Percentiles rank a stretch among this genome's conserved stretches.
phyloP scores from a whole-genome alignment of 2,113 vertebrate genomes.

The Cyanocitta stelleri region DNA sequence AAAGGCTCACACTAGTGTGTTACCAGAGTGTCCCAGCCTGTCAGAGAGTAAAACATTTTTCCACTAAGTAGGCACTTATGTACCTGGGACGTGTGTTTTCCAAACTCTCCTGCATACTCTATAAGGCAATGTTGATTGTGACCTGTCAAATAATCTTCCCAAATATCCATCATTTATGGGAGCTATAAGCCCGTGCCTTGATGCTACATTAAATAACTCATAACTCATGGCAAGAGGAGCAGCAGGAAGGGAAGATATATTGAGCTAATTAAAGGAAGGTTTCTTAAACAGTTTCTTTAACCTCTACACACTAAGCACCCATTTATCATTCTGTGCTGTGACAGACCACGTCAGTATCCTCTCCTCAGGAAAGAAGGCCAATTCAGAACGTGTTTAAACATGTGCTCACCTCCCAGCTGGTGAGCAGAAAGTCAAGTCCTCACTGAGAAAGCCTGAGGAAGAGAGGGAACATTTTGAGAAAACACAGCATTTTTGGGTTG shows the following conservation, averaged over 20 bases:
- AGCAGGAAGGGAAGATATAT: neutral
- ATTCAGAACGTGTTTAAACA: neutral
- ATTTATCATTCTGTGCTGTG: neutral
- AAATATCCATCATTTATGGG: slow-evolving; percentile 6
- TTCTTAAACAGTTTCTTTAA: slow-evolving; percentile 11
- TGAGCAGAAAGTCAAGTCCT: neutral
- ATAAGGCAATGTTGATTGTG: slow-evolving; percentile 35
- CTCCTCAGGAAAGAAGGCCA: neutral
- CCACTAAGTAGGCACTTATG: neutral
- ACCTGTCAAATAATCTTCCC: neutral
- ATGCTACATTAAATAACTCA: neutral
- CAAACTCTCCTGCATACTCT: neutral
- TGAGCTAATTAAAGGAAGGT: neutral
- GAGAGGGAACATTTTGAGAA: neutral
- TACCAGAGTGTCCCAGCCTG: neutral
- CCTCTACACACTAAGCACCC: neutral
- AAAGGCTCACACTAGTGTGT: neutral
- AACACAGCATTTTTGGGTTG: neutral
- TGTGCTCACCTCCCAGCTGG: neutral
- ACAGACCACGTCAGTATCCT: neutral
- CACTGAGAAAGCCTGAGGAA: neutral
- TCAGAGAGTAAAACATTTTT: neutral
- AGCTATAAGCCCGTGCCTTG: neutral
- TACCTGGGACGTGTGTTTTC: neutral
- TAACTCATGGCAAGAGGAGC: neutral